Base-by-base conservation (phyloP, 2,113 vertebrate genomes). In the Chloebia gouldiae region DNA sequence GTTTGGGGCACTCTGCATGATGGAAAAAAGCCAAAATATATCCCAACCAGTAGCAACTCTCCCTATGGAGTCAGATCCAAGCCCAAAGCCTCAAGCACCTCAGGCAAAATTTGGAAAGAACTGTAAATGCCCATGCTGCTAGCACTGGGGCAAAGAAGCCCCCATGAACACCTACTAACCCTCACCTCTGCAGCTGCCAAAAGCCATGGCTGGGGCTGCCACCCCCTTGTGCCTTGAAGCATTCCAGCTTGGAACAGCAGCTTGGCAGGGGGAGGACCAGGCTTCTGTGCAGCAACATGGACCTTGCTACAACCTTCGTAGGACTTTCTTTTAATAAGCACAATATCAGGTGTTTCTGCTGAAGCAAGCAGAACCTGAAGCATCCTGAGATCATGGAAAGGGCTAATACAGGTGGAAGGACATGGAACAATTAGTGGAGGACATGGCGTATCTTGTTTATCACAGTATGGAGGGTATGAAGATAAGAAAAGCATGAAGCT, bases 1-100 rank as follows among this genome's bases (percentile, higher is more conserved):
- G 27, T 70, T 30, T 20, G 50, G 79, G 72, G 64, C 40, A 42
- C 0, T 0, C 35, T 0, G 0, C 2, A 1, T 13, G 33, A 78
- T 9, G 27, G n/a, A 45, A 35, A 78, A 86, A 72, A 54, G 28
- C 18, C 56, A 88, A 82, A 22, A 49, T 5, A 57, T 2, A 68
- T 37, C 45, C 53, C 57, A 37, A 22, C 30, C 61, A 65, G n/a
- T 9, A 88, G 37, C 21, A 86, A 81, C 23, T 28, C 60, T 3
- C 72, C 72, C 54, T 23, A 45, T 2, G 18, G 28, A 47, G 61
- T 59, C 8, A 63, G 33, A 37, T 6, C 59, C 2, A 3, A 87
- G 25, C 33, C 59, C 47, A n/a, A 81, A 73, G 65, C 13, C 45
- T 76, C 35, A 11, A 30, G 25, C 7, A 49, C 20, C 11, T 10